phyloP scores from a whole-genome alignment of 2,797 vertebrate species.

The Muscicapa comitata region DNA sequence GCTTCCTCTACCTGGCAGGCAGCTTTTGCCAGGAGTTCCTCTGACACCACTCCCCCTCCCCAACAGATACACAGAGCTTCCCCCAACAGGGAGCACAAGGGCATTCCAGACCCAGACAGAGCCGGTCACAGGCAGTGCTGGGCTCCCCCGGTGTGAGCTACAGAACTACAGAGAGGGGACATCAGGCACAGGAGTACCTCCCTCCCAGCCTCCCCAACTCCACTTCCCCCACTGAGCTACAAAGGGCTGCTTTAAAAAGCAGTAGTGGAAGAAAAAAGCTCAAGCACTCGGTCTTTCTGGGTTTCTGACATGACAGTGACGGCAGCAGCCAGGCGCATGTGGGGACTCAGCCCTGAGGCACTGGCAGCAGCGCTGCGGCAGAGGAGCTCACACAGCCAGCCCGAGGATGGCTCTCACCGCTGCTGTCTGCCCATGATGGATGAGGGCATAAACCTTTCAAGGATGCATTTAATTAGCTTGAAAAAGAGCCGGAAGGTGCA shows the following conservation, averaged over 20 bases:
- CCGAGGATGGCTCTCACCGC: not conserved
- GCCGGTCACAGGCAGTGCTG: not conserved
- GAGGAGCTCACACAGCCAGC: not conserved
- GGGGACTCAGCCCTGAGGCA: not conserved
- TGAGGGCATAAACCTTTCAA: not conserved
- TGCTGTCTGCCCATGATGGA: not conserved
- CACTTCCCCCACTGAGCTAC: not conserved
- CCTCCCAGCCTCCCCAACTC: accelerated
- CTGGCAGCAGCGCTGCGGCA: not conserved
- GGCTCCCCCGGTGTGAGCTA: accelerated
- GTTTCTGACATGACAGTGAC: not conserved
- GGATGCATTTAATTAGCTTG: slow-evolving; percentile 5
- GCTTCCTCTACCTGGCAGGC: not conserved
- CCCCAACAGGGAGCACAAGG: not conserved
- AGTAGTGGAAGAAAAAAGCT: not conserved
- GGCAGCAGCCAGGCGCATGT: not conserved
- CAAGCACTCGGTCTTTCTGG: accelerated
- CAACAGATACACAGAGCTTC: accelerated
- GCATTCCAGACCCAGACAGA: not conserved
- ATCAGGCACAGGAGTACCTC: not conserved
- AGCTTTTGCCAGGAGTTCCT: not conserved
- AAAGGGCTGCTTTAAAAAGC: not conserved
- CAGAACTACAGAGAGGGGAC: accelerated
- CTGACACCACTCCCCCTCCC: not conserved
- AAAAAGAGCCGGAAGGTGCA: not conserved